Evolutionary conservation across 2,888 invertebrate genomes (phyloP).

Genomic region (Aporophyla nigra): DNA sequence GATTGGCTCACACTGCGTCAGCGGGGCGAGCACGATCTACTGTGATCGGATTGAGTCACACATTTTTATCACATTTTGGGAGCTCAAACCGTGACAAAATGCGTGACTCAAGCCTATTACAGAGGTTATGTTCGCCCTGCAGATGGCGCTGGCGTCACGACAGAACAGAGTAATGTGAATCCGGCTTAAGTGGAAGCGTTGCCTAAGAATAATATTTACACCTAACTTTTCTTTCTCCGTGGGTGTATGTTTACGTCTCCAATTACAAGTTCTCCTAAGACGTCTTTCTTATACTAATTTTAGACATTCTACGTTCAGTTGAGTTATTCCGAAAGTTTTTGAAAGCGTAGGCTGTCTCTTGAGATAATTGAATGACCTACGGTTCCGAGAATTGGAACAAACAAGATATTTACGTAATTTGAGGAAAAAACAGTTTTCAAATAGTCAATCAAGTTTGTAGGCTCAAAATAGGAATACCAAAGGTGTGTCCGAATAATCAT

Average conservation of each 20-base stretch:
- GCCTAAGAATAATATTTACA: conserved; percentile 18
- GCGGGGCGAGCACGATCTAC: too few relatives aligned
- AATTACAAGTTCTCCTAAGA: conserved; percentile 23
- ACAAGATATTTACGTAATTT: conserved; percentile 20
- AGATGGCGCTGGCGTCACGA: too few relatives aligned
- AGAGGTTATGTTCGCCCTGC: too few relatives aligned
- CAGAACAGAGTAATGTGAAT: too few relatives aligned
- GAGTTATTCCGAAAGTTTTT: conserved; percentile 32
- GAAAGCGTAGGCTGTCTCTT: conserved; percentile 23
- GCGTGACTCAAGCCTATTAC: too few relatives aligned
- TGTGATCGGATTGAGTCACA: too few relatives aligned
- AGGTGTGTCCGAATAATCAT: background rate
- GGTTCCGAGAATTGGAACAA: background rate
- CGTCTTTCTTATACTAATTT: conserved; percentile 17
- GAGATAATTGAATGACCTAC: conserved; percentile 15
- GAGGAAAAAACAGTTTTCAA: background rate
- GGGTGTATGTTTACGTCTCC: conserved; percentile 19
- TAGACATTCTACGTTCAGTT: conserved; percentile 16
- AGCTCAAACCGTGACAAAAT: too few relatives aligned
- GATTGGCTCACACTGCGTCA: too few relatives aligned
- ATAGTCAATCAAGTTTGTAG: background rate
- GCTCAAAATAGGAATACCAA: background rate
- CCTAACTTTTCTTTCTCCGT: conserved; percentile 25
- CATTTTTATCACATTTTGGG: too few relatives aligned
- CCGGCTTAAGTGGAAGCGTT: background rate